Evolutionary conservation across 2,113 vertebrate genomes (phyloP).

Genomic region (Pseudolaguvia tuberculata): DNA sequence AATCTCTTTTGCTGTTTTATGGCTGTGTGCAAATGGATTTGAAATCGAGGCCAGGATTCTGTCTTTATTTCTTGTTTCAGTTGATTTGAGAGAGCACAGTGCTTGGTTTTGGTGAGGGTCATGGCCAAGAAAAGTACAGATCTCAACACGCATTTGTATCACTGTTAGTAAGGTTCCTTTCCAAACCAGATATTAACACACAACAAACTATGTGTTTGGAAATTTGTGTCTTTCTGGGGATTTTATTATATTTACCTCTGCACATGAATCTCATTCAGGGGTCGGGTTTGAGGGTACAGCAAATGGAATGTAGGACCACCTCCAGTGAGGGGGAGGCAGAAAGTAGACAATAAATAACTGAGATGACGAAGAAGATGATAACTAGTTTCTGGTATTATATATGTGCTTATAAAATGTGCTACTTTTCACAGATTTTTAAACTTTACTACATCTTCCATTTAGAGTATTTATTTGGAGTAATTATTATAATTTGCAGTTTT

Average conservation of each 20-base stretch:
- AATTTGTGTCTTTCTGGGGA: slow-evolving; percentile 33
- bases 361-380: not conserved
- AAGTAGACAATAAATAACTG: not conserved
- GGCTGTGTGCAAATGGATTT: not conserved
- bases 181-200: slow-evolving; percentile 29
- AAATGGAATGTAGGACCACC: slow-evolving; percentile 46
- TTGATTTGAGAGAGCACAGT: not conserved
- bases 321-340: slow-evolving; percentile 23
- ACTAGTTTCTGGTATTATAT: not conserved
- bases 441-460: not conserved
- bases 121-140: not conserved
- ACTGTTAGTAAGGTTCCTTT: not conserved
- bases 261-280: slow-evolving; percentile 44
- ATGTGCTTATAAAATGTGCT: not conserved
- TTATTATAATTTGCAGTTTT: too few relatives aligned
- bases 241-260: slow-evolving; percentile 45
- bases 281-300: slow-evolving; percentile 32
- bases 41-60: not conserved
- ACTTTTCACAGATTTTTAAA: not conserved
- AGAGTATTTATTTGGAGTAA: not conserved
- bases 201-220: slow-evolving; percentile 33
- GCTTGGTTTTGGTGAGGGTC: not conserved
- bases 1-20: not conserved
- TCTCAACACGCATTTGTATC: not conserved
- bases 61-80: not conserved